Percentiles rank a stretch among this genome's conserved stretches.
Conservation (phyloP, 2,797 vertebrate genomes). For the Streptopelia turtur region DNA sequence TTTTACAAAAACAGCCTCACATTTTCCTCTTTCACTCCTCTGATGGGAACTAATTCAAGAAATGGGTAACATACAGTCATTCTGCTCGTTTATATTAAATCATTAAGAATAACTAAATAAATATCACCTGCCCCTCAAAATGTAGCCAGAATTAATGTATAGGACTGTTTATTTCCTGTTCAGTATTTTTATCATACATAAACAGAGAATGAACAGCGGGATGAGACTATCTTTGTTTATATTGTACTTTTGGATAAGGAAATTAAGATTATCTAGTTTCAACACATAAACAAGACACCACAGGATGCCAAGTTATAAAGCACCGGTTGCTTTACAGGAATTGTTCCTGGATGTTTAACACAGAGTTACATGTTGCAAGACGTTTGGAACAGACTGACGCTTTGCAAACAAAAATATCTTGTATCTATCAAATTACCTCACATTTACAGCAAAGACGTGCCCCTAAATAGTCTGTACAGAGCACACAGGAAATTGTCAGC, state of each 20-base stretch:
- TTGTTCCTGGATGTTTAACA: slow-evolving; percentile 10
- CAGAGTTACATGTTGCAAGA: neutral
- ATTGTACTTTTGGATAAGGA: neutral
- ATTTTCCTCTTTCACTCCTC: neutral
- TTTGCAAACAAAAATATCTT: slow-evolving; percentile 17
- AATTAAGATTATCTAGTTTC: neutral
- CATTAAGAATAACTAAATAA: neutral
- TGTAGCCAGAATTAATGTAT: neutral
- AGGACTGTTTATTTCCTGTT: neutral
- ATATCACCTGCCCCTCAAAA: neutral
- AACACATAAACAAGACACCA: neutral
- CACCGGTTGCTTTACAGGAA: neutral
- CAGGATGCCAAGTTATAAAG: neutral
- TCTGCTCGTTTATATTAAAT: neutral
- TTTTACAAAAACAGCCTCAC: neutral
- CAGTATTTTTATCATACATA: neutral
- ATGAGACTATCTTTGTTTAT: neutral
- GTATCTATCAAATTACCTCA: slow-evolving; percentile 6
- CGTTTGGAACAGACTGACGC: neutral
- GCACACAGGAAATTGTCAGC: neutral
- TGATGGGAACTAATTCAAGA: neutral
- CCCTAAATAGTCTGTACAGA: neutral
- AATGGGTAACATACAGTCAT: neutral
- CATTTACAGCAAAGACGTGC: neutral
- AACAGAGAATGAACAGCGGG: neutral